Evolutionary conservation across 2,888 invertebrate species (phyloP).

Genomic region (Macropis europaea): DNA sequence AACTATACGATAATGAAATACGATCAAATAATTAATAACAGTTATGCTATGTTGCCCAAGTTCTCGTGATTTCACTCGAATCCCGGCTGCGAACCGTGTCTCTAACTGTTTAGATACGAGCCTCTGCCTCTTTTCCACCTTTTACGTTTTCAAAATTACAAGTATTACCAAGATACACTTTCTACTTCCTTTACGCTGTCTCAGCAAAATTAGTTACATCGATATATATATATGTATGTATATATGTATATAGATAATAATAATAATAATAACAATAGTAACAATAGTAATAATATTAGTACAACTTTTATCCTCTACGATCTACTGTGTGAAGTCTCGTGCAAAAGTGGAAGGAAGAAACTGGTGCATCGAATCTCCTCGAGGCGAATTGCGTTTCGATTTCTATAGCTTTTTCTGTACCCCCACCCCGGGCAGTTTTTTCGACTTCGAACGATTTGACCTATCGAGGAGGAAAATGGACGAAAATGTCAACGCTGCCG

Average conservation of each 20-base stretch:
- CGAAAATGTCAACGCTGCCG: constrained; percentile 22
- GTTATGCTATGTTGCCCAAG: constrained; percentile 42
- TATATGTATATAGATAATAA: too few species aligned
- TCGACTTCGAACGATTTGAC: constrained; percentile 43
- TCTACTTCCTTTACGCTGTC: constrained; percentile 64
- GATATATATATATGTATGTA: too few species aligned
- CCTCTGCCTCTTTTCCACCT: constrained; percentile 60
- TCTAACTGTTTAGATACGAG: constrained; percentile 42
- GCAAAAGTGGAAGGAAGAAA: constrained; percentile 68
- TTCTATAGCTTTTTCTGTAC: background rate
- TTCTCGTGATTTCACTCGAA: constrained; percentile 45
- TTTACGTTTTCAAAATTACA: constrained; percentile 52
- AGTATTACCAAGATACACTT: constrained; percentile 60
- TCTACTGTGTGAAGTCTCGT: constrained; percentile 66
- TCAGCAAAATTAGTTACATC: constrained; percentile 65
- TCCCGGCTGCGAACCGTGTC: constrained; percentile 31
- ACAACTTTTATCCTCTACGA: constrained; percentile 63
- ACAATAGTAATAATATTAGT: too few species aligned
- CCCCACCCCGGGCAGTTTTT: constrained; percentile 4
- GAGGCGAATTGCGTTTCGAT: constrained; percentile 51
- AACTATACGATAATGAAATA: constrained; percentile 21
- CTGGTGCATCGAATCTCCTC: constrained; percentile 67
- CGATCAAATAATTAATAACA: too few species aligned
- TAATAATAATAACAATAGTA: too few species aligned
- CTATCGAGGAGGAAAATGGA: constrained; percentile 57